Evolutionary conservation across 2,888 invertebrate genomes (phyloP).

Genomic region (Drosophila peninsularis): DNA sequence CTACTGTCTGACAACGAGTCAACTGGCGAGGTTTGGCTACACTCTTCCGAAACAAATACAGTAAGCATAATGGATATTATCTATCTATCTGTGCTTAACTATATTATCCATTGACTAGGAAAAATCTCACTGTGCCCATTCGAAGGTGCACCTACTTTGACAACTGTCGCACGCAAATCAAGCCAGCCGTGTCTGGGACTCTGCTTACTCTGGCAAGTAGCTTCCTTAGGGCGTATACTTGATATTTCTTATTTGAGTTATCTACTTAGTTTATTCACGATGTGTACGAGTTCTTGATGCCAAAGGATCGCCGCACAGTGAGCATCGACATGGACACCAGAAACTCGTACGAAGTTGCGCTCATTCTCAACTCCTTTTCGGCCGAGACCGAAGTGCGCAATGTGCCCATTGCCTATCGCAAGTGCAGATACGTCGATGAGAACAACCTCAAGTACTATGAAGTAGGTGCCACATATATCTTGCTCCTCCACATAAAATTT

Average conservation of each 20-base stretch:
- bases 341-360: constrained; percentile 60
- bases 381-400: constrained; percentile 76
- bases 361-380: constrained; percentile 61
- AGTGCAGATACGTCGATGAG: constrained; percentile 81
- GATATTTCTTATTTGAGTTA: background rate
- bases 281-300: constrained; percentile 74
- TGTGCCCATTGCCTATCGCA: constrained; percentile 79
- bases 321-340: constrained; percentile 41
- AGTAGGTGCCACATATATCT: constrained; percentile 50
- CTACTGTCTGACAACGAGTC: constrained; percentile 78
- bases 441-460: constrained; percentile 77
- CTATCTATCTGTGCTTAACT: background rate
- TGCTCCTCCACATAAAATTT: too few species aligned
- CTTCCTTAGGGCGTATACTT: too few species aligned
- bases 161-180: constrained; percentile 57
- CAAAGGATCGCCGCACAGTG: constrained; percentile 62
- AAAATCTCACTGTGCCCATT: constrained; percentile 1
- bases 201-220: constrained; percentile 39
- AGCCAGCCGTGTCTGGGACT: constrained; percentile 48
- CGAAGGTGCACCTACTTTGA: constrained; percentile 60
- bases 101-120: background rate
- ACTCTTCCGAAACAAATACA: background rate
- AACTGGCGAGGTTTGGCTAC: constrained; percentile 39
- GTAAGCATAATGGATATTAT: background rate
- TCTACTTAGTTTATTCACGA: constrained; percentile 75